Evolutionary conservation across 2,797 vertebrate genomes (phyloP).

Genomic region (Yasuhikotakia modesta): DNA sequence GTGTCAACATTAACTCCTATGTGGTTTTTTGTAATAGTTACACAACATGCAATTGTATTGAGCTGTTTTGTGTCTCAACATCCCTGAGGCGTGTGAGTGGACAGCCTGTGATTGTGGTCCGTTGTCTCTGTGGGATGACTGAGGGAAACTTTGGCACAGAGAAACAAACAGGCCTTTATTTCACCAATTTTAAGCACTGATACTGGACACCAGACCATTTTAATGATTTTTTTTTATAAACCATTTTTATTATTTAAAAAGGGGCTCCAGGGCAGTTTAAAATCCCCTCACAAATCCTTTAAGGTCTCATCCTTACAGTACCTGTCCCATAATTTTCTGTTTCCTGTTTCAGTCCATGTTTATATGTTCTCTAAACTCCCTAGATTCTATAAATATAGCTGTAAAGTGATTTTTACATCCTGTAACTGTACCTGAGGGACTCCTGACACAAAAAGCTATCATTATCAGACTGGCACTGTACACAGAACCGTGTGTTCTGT

Average conservation of each 20-base stretch:
- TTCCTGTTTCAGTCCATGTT: slow-evolving; percentile 9
- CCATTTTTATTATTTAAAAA: too few relatives aligned
- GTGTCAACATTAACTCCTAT: slow-evolving; percentile 5
- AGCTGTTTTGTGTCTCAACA: slow-evolving; percentile 12
- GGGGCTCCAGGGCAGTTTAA: too few relatives aligned
- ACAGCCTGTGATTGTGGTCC: slow-evolving; percentile 2
- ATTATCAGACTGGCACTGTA: slow-evolving; percentile 44
- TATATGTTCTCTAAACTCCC: neutral
- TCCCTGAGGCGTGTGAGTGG: slow-evolving; percentile 7
- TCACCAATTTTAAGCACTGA: too few relatives aligned
- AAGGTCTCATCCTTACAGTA: too few relatives aligned
- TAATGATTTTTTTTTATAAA: too few relatives aligned
- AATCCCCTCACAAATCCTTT: too few relatives aligned
- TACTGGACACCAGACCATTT: too few relatives aligned
- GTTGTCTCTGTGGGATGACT: slow-evolving; percentile 4
- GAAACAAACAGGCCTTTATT: neutral
- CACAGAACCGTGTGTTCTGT: slow-evolving; percentile 48
- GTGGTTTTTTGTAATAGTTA: slow-evolving; percentile 45
- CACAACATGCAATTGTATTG: slow-evolving; percentile 49
- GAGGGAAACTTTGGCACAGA: slow-evolving; percentile 15
- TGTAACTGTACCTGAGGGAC: slow-evolving; percentile 28
- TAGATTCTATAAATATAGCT: neutral
- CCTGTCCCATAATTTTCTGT: neutral
- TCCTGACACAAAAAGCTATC: slow-evolving; percentile 36
- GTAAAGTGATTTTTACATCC: neutral